Evolutionary conservation across 2,797 vertebrate genomes (phyloP).

Genomic region (Lithobates pipiens): DNA sequence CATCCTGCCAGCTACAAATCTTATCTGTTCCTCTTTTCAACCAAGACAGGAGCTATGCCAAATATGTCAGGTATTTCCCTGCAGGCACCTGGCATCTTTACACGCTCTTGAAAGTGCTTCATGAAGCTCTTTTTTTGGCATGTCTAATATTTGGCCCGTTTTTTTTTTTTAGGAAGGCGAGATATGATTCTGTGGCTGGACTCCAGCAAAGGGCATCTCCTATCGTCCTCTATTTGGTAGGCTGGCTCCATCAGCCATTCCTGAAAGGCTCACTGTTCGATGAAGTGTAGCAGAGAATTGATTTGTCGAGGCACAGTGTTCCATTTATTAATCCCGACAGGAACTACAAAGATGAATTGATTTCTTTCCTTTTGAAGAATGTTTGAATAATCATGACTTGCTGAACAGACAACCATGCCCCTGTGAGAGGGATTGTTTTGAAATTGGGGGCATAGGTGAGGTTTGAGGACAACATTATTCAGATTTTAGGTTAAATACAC

Average conservation of each 20-base stretch:
- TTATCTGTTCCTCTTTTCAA: constrained; percentile 17
- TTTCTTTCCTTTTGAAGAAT: constrained; percentile 28
- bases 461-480: neutral
- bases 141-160: neutral
- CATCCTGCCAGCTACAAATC: neutral
- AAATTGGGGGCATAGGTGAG: neutral
- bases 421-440: neutral
- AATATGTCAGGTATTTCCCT: constrained; percentile 47
- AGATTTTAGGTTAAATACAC: neutral
- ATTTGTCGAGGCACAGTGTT: constrained; percentile 51
- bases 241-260: constrained; percentile 19
- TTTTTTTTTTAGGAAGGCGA: constrained; percentile 17
- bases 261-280: constrained; percentile 46
- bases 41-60: constrained; percentile 40
- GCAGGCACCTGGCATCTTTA: constrained; percentile 12
- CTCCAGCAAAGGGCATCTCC: constrained; percentile 21
- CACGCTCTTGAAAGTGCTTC: neutral
- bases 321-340: constrained; percentile 41
- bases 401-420: neutral
- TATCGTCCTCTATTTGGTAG: constrained; percentile 24
- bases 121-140: neutral
- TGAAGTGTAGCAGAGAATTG: constrained; percentile 30
- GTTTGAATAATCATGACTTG: constrained; percentile 47
- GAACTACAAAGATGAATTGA: constrained; percentile 49
- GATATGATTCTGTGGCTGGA: constrained; percentile 17